These are phyloP conservation scores for Nephrotoma flavescens DNA, from an alignment of 2,888 invertebrate genomes.

Conservation along the genomic window DNA sequence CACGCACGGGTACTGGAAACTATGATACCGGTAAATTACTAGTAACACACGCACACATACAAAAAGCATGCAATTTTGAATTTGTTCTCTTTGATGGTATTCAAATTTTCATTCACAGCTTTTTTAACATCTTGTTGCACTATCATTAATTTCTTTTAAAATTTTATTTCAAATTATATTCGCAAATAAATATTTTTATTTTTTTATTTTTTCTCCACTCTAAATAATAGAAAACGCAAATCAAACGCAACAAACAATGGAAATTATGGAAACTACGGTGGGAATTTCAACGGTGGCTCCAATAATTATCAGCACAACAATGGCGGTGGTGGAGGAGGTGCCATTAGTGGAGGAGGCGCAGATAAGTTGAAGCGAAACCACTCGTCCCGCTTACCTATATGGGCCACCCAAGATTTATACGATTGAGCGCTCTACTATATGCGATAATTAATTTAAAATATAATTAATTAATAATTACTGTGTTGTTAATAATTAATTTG, in stretches of 20 bases:
- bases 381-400: background rate
- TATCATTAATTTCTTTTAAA: background rate
- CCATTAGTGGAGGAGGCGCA: background rate
- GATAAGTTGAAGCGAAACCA: background rate
- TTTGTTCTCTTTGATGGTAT: background rate
- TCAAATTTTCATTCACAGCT: background rate
- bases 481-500: background rate
- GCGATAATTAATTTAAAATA: background rate
- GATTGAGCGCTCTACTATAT: background rate
- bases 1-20: too few relatives aligned
- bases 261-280: background rate
- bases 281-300: background rate
- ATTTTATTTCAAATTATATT: background rate
- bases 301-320: background rate
- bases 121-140: background rate
- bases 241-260: background rate
- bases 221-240: background rate
- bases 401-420: slow-evolving; percentile 1
- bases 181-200: background rate
- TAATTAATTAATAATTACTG: background rate
- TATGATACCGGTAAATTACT: too few relatives aligned
- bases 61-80: too few relatives aligned
- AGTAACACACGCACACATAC: too few relatives aligned
- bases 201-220: too few relatives aligned
- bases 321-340: background rate